Evolutionary conservation across 2,113 vertebrate genomes (phyloP), one percentile per base, ranked within the genome.

Genomic region (Bujurquina vittata): DNA sequence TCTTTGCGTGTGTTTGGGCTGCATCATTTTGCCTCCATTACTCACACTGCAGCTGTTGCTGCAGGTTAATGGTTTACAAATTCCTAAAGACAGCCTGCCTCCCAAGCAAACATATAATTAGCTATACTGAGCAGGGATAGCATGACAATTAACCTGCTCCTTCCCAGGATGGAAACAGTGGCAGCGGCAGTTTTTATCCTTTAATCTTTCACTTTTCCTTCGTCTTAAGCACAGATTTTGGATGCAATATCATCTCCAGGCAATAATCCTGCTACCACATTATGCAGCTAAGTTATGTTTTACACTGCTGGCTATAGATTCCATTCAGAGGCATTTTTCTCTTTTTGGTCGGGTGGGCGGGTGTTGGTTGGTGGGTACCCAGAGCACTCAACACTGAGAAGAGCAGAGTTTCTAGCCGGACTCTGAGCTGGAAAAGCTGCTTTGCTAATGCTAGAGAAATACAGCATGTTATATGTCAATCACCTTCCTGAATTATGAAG

Each of bases 31-130:
- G 63, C 80, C 79, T 69, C 79, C 57, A 73, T 80, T 67, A 58
- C 55, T 67, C 86, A 84, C 52, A 22, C 62, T 80, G 88, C 88
- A 89, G 85, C 88, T 89, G 86, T 59, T 75, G 65, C 18, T 67
- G 58, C 29, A 86, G 80, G 90, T 87, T 92, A 92, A 95, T 91
- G 90, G 85, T 94, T 94, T 92, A 94, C 89, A 92, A 88, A 94
- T 87, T 93, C 91, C 91, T 63, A 12, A 52, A 83, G 89, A 80
- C 88, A 75, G 49, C 46, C 80, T 29, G 81, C 89, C 88, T 88
- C 76, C 69, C 69, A 11, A 23, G 75, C 86, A 23, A 88, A 92
- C 87, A 60, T 87, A 60, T 86, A 92, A 94, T 95, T 93, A 94
- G 79, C 87, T 37, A 54, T 83, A 89, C 69, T 77, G 87, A 87